These are phyloP conservation scores for Dasyurus viverrinus DNA, from an alignment of 2,113 vertebrate species.

Conservation along the genomic window DNA sequence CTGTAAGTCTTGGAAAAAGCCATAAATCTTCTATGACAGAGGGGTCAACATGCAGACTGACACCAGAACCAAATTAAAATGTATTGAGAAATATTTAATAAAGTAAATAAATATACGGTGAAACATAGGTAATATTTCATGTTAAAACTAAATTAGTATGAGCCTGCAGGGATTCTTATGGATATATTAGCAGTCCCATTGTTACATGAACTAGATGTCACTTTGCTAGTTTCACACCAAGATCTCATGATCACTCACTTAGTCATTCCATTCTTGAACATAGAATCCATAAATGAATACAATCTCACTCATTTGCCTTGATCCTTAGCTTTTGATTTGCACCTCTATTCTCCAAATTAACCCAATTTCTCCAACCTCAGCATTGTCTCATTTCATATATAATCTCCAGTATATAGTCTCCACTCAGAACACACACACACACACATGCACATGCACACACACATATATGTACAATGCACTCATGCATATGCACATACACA, in stretches of 20 bases:
- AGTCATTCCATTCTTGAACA: background rate
- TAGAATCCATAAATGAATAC: background rate
- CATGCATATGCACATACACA: background rate
- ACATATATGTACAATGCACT: background rate
- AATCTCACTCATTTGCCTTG: background rate
- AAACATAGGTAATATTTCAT: background rate
- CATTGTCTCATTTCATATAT: background rate
- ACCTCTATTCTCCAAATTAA: background rate
- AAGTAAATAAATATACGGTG: background rate
- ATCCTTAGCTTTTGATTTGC: background rate
- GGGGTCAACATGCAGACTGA: background rate
- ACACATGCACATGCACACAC: background rate
- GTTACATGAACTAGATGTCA: background rate
- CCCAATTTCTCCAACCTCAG: background rate
- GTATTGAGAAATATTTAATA: background rate
- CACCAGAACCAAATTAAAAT: background rate
- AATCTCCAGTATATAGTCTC: background rate
- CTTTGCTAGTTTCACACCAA: background rate
- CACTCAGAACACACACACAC: background rate
- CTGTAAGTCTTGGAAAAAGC: background rate
- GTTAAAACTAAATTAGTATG: background rate
- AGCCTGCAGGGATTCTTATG: background rate
- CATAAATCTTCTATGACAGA: background rate
- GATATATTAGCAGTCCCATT: background rate
- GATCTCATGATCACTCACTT: background rate